Base-by-base conservation (phyloP, 2,113 vertebrate genomes). In the Suncus etruscus region DNA sequence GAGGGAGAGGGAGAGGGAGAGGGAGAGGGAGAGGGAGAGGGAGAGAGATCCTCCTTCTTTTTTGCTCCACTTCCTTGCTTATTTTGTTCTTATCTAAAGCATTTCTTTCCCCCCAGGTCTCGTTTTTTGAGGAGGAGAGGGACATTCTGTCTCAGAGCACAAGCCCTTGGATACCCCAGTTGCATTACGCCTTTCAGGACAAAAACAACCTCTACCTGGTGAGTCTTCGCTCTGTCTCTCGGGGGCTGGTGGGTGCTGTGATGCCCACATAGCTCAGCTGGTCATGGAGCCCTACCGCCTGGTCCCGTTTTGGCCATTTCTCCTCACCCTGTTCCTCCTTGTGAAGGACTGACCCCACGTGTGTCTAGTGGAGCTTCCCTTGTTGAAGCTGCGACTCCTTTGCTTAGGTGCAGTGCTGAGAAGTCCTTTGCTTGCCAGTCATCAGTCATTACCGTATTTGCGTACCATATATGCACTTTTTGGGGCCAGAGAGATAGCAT, bases 171-270 rank as follows among this genome's bases (percentile, higher is more conserved):
- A 99, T 99, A 90, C 99, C 99, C 72, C 98, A 98, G 85, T 97
- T 99, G 77, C 98, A 99, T 6, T 98, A 98, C 80, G 98, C 99
- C 29, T 99, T 99, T 97, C 99, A 99, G 95, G 99, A 99, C 97
- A 98, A 98, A 96, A 98, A 98, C 79, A 97, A 98, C 79, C 98
- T 99, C 73, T 99, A 99, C 95, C 97, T 99, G 98, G 99, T 99
- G 96, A 98, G 98, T 73, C 63, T 95, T 94, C 76, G 0, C 51
- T 73, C 48, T 9, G 0, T 89, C 51, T 89, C 39, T 87, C 8
- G 39, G 65, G 47, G 68, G 47, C 29, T 14, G 45, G 68, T 75
- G 25, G 14, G 9, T 29, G 11, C 68, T n/a, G 58, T 5, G 65
- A 48, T 69, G 16, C 45, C 58, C 45, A 45, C 29, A 86, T 45